Conservation (phyloP, 1,140 invertebrate genomes). For the Dendrolimus kikuchii region DNA sequence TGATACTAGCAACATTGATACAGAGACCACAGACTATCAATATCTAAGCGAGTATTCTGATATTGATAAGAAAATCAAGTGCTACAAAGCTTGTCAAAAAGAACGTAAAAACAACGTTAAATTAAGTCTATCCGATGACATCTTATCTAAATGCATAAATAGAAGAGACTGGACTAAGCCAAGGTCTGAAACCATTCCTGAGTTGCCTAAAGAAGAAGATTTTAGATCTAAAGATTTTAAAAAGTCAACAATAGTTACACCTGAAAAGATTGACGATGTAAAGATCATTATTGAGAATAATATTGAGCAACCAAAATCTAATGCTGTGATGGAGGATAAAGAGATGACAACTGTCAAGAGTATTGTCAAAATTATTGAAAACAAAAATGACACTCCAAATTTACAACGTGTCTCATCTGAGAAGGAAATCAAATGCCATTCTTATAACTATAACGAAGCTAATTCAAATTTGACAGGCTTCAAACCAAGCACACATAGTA, state of each 20-base stretch:
- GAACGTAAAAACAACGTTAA: slow-evolving; percentile 32
- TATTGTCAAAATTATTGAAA: slow-evolving; percentile 13
- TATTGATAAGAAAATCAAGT: slow-evolving; percentile 42
- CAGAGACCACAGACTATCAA: slow-evolving; percentile 40
- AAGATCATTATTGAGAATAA: slow-evolving; percentile 42
- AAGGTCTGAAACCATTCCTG: slow-evolving; percentile 29
- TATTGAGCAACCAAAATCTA: neutral
- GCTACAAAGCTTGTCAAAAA: slow-evolving; percentile 51
- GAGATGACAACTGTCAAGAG: slow-evolving; percentile 10
- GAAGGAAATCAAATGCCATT: slow-evolving; percentile 42
- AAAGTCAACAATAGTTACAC: neutral
- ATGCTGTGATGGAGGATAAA: slow-evolving; percentile 7
- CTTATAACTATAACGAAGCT: slow-evolving; percentile 23
- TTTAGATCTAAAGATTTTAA: neutral
- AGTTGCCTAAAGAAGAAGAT: slow-evolving; percentile 9
- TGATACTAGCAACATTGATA: slow-evolving; percentile 43
- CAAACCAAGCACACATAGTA: slow-evolving; percentile 12
- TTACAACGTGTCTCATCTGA: slow-evolving; percentile 29
- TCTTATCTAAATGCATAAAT: slow-evolving; percentile 53
- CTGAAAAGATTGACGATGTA: slow-evolving; percentile 1
- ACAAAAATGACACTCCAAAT: slow-evolving; percentile 11
- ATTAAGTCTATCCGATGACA: slow-evolving; percentile 52
- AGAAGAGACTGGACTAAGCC: slow-evolving; percentile 44
- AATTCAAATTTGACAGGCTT: slow-evolving; percentile 15
- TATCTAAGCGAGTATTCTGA: slow-evolving; percentile 45